Evolutionary conservation across 2,797 vertebrate species (phyloP).

Genomic region (Falco biarmicus): DNA sequence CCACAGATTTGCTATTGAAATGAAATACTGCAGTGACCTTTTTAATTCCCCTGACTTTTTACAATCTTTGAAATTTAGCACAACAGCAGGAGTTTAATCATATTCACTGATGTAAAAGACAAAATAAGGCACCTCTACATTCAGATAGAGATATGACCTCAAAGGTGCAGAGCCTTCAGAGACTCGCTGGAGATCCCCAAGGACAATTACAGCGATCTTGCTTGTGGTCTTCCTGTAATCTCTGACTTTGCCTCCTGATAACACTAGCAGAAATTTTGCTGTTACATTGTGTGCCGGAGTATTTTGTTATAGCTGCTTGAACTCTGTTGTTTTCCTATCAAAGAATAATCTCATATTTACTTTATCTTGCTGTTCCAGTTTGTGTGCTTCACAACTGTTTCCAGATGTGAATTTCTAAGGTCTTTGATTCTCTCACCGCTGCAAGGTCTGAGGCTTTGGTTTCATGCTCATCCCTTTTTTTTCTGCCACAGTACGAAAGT

Average conservation of each 20-base stretch:
- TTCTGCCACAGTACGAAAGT: neutral
- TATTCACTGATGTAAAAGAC: slow-evolving; percentile 75
- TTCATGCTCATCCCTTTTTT: neutral
- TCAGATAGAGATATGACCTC: slow-evolving; percentile 71
- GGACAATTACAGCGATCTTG: neutral
- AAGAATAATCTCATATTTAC: neutral
- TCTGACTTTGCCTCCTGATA: neutral
- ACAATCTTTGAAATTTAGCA: slow-evolving; percentile 81
- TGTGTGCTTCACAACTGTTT: neutral
- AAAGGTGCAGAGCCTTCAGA: slow-evolving; percentile 60
- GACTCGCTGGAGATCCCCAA: slow-evolving; percentile 8
- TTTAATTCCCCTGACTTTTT: slow-evolving; percentile 80
- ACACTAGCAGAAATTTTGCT: neutral
- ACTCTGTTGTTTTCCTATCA: slow-evolving; percentile 8
- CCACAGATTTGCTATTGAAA: slow-evolving; percentile 74
- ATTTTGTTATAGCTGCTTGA: slow-evolving; percentile 16
- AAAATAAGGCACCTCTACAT: slow-evolving; percentile 78
- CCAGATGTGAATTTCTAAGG: neutral
- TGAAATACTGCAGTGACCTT: slow-evolving; percentile 81
- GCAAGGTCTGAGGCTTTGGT: neutral
- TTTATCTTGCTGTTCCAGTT: slow-evolving; percentile 10
- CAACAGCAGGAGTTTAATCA: slow-evolving; percentile 81
- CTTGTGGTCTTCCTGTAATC: neutral
- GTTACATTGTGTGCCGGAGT: neutral
- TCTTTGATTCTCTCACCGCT: neutral